phyloP scores from a whole-genome alignment of 2,113 vertebrate genomes.

The Oryzias celebensis region DNA sequence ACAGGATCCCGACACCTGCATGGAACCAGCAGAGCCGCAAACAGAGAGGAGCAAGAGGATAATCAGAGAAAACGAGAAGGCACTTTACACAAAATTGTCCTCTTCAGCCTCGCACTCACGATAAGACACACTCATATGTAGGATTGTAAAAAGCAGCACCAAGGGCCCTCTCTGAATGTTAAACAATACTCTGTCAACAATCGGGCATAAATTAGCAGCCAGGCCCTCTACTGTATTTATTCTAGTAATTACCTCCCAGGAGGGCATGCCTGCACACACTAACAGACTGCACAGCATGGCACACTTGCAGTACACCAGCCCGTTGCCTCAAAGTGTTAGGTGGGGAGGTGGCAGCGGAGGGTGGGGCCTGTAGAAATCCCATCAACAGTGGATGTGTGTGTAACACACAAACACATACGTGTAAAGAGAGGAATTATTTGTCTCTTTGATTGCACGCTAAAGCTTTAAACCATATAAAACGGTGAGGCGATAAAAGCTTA shows the following conservation, averaged over 20 bases:
- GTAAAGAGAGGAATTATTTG: constrained; percentile 35
- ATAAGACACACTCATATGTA: constrained; percentile 21
- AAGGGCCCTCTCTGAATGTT: constrained; percentile 75
- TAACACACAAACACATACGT: constrained; percentile 43
- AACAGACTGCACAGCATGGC: constrained; percentile 59
- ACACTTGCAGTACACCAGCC: constrained; percentile 36
- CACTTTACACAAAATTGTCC: constrained; percentile 13
- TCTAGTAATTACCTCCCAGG: constrained; percentile 84
- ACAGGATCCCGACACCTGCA: too few relatives aligned
- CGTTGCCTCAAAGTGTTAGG: constrained; percentile 47
- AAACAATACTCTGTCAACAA: constrained; percentile 83
- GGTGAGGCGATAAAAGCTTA: constrained; percentile 61
- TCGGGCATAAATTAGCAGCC: constrained; percentile 81
- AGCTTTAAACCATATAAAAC: constrained; percentile 55
- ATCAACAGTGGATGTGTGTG: constrained; percentile 29
- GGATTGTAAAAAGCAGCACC: constrained; percentile 67
- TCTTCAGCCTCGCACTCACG: constrained; percentile 13
- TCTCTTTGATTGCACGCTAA: constrained; percentile 59
- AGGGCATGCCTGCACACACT: constrained; percentile 49
- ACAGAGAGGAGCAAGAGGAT: constrained; percentile 11
- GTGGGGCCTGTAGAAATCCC: constrained; percentile 53
- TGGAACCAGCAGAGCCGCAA: not conserved
- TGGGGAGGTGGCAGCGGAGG: constrained; percentile 17
- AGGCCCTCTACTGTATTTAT: constrained; percentile 81
- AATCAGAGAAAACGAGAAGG: constrained; percentile 32